phyloP scores from a whole-genome alignment of 1,140 invertebrate species.

The Drosophila sechellia region DNA sequence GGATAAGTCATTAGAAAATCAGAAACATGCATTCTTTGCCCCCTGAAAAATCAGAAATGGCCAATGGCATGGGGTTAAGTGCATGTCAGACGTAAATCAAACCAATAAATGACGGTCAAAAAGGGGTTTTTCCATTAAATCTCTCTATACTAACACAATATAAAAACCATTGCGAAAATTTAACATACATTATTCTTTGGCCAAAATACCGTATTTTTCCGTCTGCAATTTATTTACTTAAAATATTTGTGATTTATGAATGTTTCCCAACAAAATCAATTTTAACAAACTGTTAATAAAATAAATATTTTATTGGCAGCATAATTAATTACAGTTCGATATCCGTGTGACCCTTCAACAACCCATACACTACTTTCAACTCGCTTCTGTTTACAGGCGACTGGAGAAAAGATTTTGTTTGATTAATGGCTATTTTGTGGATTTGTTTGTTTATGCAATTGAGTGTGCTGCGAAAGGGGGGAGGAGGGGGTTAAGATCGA shows the following conservation, averaged over 20 bases:
- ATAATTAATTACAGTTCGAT: neutral
- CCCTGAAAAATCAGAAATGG: constrained; percentile 1
- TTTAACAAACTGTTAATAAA: neutral
- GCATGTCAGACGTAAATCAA: constrained; percentile 24
- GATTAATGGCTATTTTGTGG: constrained; percentile 66
- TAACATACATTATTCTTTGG: neutral
- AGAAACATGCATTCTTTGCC: constrained; percentile 15
- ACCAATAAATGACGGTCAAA: constrained; percentile 1
- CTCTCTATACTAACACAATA: no score
- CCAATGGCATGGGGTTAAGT: constrained; percentile 17
- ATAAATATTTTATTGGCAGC: neutral
- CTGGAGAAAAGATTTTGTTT: constrained; percentile 45
- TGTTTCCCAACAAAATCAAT: neutral
- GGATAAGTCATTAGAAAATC: constrained; percentile 6
- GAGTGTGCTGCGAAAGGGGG: constrained; percentile 8
- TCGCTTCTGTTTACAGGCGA: constrained; percentile 38
- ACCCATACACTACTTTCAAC: constrained; percentile 12
- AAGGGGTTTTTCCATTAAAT: neutral
- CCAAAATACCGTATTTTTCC: neutral
- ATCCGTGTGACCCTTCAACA: neutral
- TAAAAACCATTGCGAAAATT: neutral
- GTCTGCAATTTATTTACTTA: neutral
- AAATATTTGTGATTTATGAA: constrained; percentile 1
- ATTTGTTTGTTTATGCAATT: constrained; percentile 76
- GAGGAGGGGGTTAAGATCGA: constrained; percentile 3